phyloP scores from a whole-genome alignment of 1,140 invertebrate species.

The Listronotus oregonensis region DNA sequence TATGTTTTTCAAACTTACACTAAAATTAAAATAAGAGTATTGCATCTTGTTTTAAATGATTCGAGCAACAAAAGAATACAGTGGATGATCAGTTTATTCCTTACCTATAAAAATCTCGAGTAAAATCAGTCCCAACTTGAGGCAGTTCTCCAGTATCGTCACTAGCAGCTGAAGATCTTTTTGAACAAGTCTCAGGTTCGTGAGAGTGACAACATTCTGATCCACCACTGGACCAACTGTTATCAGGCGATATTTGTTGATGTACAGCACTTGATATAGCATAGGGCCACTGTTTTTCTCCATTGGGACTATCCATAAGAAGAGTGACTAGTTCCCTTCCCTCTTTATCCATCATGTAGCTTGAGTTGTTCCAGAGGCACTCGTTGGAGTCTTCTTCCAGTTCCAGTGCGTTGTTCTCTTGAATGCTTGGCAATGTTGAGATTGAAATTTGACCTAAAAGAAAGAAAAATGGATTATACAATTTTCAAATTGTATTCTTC shows the following conservation, averaged over 20 bases:
- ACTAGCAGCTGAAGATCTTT: conserved; percentile 70
- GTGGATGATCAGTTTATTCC: not conserved
- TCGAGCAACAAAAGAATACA: too few species aligned
- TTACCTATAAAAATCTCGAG: conserved; percentile 70
- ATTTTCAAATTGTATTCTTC: too few species aligned
- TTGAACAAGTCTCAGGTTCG: conserved; percentile 60
- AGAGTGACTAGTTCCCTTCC: conserved; percentile 60
- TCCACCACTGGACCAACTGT: conserved; percentile 66
- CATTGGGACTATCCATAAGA: conserved; percentile 51
- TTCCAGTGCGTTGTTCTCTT: conserved; percentile 72
- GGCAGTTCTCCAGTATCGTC: conserved; percentile 68
- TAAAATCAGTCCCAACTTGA: conserved; percentile 75
- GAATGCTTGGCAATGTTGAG: conserved; percentile 70
- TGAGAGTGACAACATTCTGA: conserved; percentile 58
- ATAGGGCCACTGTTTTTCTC: conserved; percentile 60
- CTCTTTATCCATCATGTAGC: conserved; percentile 62
- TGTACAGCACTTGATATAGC: conserved; percentile 40
- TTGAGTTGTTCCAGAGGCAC: conserved; percentile 73
- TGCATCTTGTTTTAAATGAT: too few species aligned
- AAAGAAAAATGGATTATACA: too few species aligned
- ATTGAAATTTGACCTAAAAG: conserved; percentile 62
- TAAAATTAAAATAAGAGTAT: too few species aligned
- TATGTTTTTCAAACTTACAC: too few species aligned
- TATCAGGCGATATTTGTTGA: conserved; percentile 60
- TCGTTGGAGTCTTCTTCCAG: conserved; percentile 75